Evolutionary conservation across 2,113 vertebrate species (phyloP).

Genomic region (Gopherus flavomarginatus): DNA sequence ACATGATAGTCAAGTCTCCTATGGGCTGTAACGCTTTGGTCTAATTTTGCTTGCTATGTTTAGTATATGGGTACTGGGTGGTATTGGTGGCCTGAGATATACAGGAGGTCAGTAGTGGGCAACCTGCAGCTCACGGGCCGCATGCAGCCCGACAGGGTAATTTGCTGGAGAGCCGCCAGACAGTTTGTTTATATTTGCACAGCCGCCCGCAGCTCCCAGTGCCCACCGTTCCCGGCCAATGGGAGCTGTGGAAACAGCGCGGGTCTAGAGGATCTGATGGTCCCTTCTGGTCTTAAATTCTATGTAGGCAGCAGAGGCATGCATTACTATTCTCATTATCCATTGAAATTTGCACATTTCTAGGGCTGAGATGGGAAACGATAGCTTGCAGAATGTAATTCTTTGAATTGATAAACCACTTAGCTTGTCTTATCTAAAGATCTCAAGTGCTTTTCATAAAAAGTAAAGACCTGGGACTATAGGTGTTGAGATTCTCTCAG

Average conservation of each 20-base stretch:
- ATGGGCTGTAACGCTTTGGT: not conserved
- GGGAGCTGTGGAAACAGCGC: no score
- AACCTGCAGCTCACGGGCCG: no score
- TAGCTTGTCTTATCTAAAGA: not conserved
- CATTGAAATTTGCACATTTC: not conserved
- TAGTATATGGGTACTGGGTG: not conserved
- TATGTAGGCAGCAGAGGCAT: not conserved
- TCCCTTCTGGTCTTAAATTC: no score
- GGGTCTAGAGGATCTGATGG: no score
- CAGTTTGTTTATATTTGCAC: no score
- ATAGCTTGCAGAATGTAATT: not conserved
- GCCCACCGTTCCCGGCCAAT: no score
- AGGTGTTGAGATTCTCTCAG: not conserved
- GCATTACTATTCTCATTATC: not conserved
- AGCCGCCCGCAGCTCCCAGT: no score
- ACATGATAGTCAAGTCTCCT: not conserved
- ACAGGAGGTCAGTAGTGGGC: not conserved
- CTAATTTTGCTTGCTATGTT: not conserved
- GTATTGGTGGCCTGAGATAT: not conserved
- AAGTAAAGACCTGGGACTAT: not conserved
- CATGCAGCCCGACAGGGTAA: not conserved
- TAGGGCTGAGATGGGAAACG: slow-evolving; percentile 18
- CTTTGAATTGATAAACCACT: not conserved
- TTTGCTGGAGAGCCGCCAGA: no score
- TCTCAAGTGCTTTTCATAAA: not conserved